Evolutionary conservation across 2,113 vertebrate species (phyloP).

Genomic region (Notechis scutatus): DNA sequence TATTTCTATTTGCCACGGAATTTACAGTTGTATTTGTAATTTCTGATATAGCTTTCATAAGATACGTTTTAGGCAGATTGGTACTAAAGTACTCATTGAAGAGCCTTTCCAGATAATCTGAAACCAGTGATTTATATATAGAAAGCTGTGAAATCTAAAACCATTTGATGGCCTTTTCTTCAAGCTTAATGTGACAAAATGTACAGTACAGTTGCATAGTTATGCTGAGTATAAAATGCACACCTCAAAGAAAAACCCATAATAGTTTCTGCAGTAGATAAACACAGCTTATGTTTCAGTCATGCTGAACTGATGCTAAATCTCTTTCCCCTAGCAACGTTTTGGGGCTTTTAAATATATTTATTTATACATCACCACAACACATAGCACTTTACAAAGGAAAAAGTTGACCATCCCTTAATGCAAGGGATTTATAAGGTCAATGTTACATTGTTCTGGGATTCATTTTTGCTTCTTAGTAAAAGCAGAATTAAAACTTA

Average conservation of each 20-base stretch:
- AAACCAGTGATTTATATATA: slow-evolving; percentile 3
- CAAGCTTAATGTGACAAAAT: not conserved
- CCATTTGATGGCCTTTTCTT: slow-evolving; percentile 23
- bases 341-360: not conserved
- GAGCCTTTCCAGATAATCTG: slow-evolving; percentile 3
- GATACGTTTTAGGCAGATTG: not conserved
- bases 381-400: not conserved
- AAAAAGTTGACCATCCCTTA: not conserved
- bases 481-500: not conserved
- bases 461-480: not conserved
- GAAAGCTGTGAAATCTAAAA: slow-evolving; percentile 25
- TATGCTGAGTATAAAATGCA: accelerated
- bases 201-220: not conserved
- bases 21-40: not conserved
- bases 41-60: not conserved
- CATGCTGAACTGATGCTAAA: not conserved
- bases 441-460: not conserved
- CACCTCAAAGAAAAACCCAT: not conserved
- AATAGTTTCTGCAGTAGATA: slow-evolving; percentile 8
- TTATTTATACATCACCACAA: not conserved
- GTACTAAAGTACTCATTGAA: not conserved
- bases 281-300: slow-evolving; percentile 8
- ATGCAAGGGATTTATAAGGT: not conserved
- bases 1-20: not conserved
- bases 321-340: slow-evolving; percentile 2